Conservation (phyloP, 2,797 vertebrate species). For the Sciurus carolinensis region DNA sequence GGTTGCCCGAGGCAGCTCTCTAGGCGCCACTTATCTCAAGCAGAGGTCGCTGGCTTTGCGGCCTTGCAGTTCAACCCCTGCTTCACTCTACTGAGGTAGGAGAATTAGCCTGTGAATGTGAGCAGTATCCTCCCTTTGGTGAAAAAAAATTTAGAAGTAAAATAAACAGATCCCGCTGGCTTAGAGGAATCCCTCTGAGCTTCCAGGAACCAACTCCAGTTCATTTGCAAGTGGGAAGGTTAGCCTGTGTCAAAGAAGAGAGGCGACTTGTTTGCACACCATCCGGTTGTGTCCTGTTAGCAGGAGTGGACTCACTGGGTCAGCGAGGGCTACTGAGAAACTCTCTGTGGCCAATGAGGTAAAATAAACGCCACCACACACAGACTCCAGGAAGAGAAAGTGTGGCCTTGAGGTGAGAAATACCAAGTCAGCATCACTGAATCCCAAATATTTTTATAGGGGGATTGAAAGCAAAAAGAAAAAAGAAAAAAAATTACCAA, state of each 20-base stretch:
- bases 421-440: constrained; percentile 66
- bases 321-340: constrained; percentile 61
- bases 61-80: accelerated
- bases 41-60: neutral
- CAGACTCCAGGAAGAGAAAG: constrained; percentile 57
- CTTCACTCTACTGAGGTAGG: neutral
- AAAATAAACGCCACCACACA: constrained; percentile 37
- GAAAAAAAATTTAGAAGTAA: constrained; percentile 36
- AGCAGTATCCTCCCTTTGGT: constrained; percentile 61
- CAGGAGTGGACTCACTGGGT: neutral
- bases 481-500: neutral
- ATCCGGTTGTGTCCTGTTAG: constrained; percentile 62
- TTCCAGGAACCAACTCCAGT: constrained; percentile 69
- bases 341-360: constrained; percentile 35
- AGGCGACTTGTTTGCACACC: neutral
- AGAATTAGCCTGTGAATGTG: constrained; percentile 7
- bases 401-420: constrained; percentile 52
- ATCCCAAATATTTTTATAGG: constrained; percentile 79
- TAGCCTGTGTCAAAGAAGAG: neutral
- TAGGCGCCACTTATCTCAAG: accelerated
- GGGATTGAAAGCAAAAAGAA: constrained; percentile 23
- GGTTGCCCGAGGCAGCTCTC: neutral
- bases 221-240: constrained; percentile 22
- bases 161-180: constrained; percentile 72
- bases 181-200: constrained; percentile 70